A percentile compares a stretch with the other conserved stretches of the same genome.
phyloP scores from a whole-genome alignment of 1,140 invertebrate species.

The Plutomurus gul region DNA sequence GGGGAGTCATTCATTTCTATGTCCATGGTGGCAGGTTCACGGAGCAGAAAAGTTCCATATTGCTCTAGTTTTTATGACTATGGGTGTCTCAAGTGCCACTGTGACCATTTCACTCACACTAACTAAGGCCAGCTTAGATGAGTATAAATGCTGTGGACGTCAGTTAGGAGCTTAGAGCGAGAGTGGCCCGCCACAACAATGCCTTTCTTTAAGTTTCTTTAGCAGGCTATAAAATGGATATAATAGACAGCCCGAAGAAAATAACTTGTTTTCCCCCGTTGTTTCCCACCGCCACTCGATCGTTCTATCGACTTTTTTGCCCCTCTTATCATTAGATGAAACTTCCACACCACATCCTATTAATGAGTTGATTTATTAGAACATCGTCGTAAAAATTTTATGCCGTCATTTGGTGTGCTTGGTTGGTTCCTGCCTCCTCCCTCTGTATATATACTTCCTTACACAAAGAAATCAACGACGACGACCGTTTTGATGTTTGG shows the following conservation, averaged over 20 bases:
- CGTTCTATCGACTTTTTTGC: not conserved
- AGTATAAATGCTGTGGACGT: no score
- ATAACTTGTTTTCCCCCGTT: not conserved
- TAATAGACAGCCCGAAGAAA: not conserved
- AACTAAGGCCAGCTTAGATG: no score
- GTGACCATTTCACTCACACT: no score
- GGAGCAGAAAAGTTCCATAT: no score
- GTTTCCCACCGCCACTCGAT: not conserved
- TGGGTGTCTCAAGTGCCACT: no score
- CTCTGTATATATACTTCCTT: no score
- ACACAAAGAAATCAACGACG: not conserved
- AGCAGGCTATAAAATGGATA: not conserved
- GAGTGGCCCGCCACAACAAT: not conserved
- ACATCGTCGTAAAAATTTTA: not conserved
- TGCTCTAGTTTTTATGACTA: no score
- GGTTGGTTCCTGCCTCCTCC: no score
- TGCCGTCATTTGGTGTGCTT: not conserved
- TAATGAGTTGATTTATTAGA: slow-evolving; percentile 12
- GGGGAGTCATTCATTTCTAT: no score
- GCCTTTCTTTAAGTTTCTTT: not conserved
- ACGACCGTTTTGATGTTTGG: not conserved
- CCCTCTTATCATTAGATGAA: not conserved
- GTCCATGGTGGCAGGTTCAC: no score
- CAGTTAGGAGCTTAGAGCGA: not conserved
- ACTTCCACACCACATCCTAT: not conserved